These are phyloP conservation scores for Caenorhabditis macrosperma DNA, from an alignment of 2,888 invertebrate species.

Conservation along the genomic window DNA sequence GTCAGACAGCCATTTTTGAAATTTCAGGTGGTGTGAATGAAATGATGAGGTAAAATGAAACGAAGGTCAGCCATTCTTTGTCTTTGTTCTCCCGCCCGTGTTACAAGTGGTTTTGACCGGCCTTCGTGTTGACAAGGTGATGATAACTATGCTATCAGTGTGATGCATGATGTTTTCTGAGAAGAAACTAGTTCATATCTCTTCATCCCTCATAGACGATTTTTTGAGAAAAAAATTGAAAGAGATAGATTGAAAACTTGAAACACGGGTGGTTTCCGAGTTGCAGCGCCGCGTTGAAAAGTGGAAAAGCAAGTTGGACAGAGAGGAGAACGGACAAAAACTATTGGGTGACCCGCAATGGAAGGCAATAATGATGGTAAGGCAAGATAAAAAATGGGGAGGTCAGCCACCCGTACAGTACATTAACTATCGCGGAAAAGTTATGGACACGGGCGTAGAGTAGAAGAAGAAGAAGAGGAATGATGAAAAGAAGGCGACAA, in stretches of 20 bases:
- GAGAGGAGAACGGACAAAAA: slow-evolving; percentile 3
- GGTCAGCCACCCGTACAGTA: slow-evolving; percentile 31
- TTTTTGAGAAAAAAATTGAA: neutral
- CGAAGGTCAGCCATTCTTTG: slow-evolving; percentile 35
- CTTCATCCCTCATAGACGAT: neutral
- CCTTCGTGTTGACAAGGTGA: slow-evolving; percentile 17
- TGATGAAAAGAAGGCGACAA: slow-evolving; percentile 12
- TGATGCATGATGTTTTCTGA: slow-evolving; percentile 26
- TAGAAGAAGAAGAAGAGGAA: slow-evolving; percentile 1
- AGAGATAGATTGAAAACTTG: neutral
- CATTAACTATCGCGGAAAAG: slow-evolving; percentile 2
- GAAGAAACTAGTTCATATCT: slow-evolving; percentile 3
- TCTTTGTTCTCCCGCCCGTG: slow-evolving; percentile 36
- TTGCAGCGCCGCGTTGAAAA: too few relatives aligned
- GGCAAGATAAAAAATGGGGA: slow-evolving; percentile 31
- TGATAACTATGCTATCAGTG: slow-evolving; percentile 44
- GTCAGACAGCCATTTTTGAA: slow-evolving; percentile 11
- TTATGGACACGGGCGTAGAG: slow-evolving; percentile 2
- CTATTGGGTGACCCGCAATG: slow-evolving; percentile 38
- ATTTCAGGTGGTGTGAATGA: neutral
- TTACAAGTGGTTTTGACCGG: slow-evolving; percentile 16
- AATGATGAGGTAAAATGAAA: neutral
- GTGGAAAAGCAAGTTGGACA: neutral
- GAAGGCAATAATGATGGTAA: slow-evolving; percentile 23
- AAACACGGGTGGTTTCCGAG: too few relatives aligned